Evolutionary conservation across 37 sponge, comb jelly and placozoan genomes (phyloP).

Genomic region (Ephydatia muelleri): DNA sequence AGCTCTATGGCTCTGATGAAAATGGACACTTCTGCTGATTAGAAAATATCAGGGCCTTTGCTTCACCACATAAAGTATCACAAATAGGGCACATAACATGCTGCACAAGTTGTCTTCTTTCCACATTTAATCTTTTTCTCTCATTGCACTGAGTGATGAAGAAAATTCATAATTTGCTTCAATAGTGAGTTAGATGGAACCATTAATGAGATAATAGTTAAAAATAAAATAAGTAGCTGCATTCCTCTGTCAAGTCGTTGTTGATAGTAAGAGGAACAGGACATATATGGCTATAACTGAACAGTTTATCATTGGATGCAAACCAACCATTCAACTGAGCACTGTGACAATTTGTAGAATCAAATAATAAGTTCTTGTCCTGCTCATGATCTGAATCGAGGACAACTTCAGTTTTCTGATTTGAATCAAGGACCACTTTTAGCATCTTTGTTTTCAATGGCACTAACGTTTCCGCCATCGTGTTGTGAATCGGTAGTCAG

Average conservation of each 20-base stretch:
- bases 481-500: background rate
- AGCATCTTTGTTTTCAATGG: too few relatives aligned
- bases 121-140: background rate
- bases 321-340: background rate
- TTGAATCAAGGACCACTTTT: background rate
- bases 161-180: background rate
- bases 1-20: background rate
- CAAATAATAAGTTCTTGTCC: background rate
- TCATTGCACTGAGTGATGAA: background rate
- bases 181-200: background rate
- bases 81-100: background rate
- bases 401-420: background rate
- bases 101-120: background rate
- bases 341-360: background rate
- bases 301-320: background rate
- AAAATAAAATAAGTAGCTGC: background rate
- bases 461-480: background rate
- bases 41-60: background rate
- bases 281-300: background rate
- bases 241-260: background rate
- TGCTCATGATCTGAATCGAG: constrained; percentile 1
- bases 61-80: background rate
- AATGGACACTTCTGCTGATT: background rate
- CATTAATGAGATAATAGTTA: background rate
- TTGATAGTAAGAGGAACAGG: background rate